Evolutionary conservation across 2,888 invertebrate genomes (phyloP).

Genomic region (Pollenia griseotomentosa): DNA sequence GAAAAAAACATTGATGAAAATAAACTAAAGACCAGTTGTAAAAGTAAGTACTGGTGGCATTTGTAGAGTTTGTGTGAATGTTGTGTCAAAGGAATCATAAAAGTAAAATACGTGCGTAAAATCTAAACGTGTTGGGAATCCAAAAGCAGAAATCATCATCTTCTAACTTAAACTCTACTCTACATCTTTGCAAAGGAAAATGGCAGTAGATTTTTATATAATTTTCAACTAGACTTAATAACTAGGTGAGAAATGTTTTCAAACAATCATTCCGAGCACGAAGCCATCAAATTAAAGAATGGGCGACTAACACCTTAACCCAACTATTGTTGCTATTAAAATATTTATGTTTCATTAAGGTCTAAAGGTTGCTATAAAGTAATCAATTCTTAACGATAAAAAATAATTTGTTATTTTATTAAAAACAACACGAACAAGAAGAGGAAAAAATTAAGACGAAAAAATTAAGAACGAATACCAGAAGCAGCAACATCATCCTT

Average conservation of each 20-base stretch:
- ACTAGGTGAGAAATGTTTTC: slow-evolving; percentile 32
- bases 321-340: slow-evolving; percentile 14
- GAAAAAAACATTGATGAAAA: neutral
- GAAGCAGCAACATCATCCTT: slow-evolving; percentile 35
- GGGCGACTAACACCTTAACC: slow-evolving; percentile 13
- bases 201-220: slow-evolving; percentile 45
- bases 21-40: neutral
- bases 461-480: neutral
- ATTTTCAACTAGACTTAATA: slow-evolving; percentile 57
- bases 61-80: slow-evolving; percentile 21
- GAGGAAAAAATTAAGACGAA: neutral
- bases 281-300: slow-evolving; percentile 34
- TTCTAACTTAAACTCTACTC: slow-evolving; percentile 29
- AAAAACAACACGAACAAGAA: slow-evolving; percentile 2
- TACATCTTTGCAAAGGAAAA: slow-evolving; percentile 32
- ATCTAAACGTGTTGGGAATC: slow-evolving; percentile 62
- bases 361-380: slow-evolving; percentile 63
- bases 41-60: neutral
- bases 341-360: slow-evolving; percentile 62
- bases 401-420: slow-evolving; percentile 63
- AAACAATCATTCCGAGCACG: slow-evolving; percentile 45
- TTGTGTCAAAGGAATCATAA: slow-evolving; percentile 65
- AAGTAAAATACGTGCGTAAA: slow-evolving; percentile 67
- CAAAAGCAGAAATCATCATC: slow-evolving; percentile 35
- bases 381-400: slow-evolving; percentile 68